Evolutionary conservation across 2,888 invertebrate species (phyloP), one percentile per base, ranked within the genome.

Genomic region (Platerodrilus igneus): DNA sequence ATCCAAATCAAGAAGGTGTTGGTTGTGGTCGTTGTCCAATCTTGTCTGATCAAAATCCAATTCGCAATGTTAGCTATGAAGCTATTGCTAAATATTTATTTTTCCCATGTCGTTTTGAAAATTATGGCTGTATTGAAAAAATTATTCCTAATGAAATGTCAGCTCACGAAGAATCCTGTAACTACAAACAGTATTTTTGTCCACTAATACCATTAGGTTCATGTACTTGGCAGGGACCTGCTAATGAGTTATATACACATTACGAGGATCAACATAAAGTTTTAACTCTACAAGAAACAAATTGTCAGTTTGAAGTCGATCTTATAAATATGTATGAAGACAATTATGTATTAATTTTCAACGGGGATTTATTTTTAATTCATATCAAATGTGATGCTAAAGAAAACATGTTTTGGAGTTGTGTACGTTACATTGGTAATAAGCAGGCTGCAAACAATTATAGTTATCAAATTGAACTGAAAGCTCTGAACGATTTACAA

Each of bases 221-320:
- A 10, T 66, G 64, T 42, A 34, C 49, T 3, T 64, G 63, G 63
- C 44, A 54, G 26, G 64, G 64, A 15, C 38, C 39, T 17, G 16
- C 45, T 3, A 39, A 35, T 13, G 57, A 60, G 17, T 30, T 64
- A 1, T 41, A 53, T 23, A 50, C 55, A 4, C 66, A 66, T 52
- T 62, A 56, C 40, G 54, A 59, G 43, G 41, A 50, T 0, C 40
- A 47, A 17, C 66, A 66, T 48, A 50, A 53, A 2, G 38, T 46
- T 4, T 51, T 56, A 25, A 43, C 61, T n/a, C 34, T 64, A 27
- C 52, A 48, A 20, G 50, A 58, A 22, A 41, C 49, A 2, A 46
- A 47, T 19, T n/a, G n/a, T n/a, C n/a, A n/a, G n/a, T 59, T 64
- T 41, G 64, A 64, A 48, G 26, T 66, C 6, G 57, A 64, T 53